A percentile compares a stretch with the other conserved stretches of the same genome.
These are phyloP conservation scores for Pomatostomus ruficeps DNA, from an alignment of 2,113 vertebrate genomes.

Conservation along the genomic window DNA sequence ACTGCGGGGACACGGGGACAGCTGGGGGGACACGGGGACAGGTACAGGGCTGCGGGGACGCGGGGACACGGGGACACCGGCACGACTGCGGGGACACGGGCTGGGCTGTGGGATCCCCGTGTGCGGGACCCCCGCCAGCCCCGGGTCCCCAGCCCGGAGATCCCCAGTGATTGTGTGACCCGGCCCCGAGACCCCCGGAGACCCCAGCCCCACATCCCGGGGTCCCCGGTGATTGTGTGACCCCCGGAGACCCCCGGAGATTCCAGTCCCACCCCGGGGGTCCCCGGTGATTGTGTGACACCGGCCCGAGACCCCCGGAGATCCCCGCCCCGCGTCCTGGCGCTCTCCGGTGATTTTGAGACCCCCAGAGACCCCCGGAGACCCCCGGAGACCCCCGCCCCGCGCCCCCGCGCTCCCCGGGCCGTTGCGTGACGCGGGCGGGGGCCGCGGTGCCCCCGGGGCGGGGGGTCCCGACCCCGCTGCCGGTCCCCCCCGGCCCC, in stretches of 20 bases:
- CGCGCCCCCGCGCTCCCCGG: background rate
- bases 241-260: too few species aligned
- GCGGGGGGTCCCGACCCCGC: background rate
- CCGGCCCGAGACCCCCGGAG: background rate
- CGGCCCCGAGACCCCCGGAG: fast-evolving
- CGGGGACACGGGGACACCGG: too few species aligned
- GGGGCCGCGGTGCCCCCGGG: background rate
- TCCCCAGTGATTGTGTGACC: fast-evolving
- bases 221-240: too few species aligned
- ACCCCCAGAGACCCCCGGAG: too few species aligned
- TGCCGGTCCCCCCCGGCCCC: too few species aligned
- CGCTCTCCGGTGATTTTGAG: too few species aligned
- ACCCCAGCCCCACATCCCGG: background rate
- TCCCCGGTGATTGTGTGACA: background rate
- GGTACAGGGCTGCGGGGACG: too few species aligned
- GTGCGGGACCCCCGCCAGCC: background rate
- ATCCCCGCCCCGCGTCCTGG: background rate
- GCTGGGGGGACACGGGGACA: too few species aligned
- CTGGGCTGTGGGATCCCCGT: background rate
- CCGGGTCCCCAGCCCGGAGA: background rate
- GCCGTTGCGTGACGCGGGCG: background rate
- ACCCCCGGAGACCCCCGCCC: background rate
- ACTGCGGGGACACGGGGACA: too few species aligned
- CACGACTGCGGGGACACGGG: too few species aligned
- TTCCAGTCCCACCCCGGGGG: too few species aligned